These are phyloP conservation scores for Oscarella lobularis DNA, from an alignment of 37 sponge, comb jelly and placozoan species.

Conservation along the genomic window DNA sequence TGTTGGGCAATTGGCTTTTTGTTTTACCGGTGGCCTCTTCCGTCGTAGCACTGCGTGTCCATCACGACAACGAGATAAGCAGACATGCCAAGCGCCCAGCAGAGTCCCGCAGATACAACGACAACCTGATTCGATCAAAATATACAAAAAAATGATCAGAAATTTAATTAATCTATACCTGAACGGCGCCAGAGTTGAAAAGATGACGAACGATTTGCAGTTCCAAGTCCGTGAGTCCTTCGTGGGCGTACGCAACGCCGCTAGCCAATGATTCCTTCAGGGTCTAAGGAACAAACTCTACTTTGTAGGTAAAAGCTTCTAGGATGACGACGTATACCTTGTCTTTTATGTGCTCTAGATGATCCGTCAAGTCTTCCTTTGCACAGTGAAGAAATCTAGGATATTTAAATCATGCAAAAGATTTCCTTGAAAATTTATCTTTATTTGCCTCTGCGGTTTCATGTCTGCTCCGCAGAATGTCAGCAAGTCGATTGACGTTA, in stretches of 20 bases:
- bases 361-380: constrained; percentile 51
- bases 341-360: constrained; percentile 80
- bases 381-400: constrained; percentile 79
- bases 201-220: constrained; percentile 74
- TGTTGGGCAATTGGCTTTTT: not conserved
- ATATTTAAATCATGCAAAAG: not conserved
- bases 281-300: constrained; percentile 56
- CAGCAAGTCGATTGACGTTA: constrained; percentile 92
- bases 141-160: too few species aligned
- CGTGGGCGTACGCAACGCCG: constrained; percentile 94
- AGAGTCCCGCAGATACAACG: constrained; percentile 70
- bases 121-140: constrained; percentile 31
- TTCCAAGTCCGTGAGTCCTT: constrained; percentile 87
- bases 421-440: not conserved
- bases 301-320: not conserved
- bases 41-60: constrained; percentile 98
- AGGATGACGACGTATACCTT: constrained; percentile 25
- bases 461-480: constrained; percentile 80
- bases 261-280: constrained; percentile 75
- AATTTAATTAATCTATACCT: too few species aligned
- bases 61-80: constrained; percentile 90
- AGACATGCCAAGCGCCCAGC: constrained; percentile 63
- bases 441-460: constrained; percentile 52
- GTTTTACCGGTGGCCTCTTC: constrained; percentile 68
- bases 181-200: constrained; percentile 76